phyloP scores from a whole-genome alignment of 2,797 vertebrate genomes.

The Pteropus rufus region DNA sequence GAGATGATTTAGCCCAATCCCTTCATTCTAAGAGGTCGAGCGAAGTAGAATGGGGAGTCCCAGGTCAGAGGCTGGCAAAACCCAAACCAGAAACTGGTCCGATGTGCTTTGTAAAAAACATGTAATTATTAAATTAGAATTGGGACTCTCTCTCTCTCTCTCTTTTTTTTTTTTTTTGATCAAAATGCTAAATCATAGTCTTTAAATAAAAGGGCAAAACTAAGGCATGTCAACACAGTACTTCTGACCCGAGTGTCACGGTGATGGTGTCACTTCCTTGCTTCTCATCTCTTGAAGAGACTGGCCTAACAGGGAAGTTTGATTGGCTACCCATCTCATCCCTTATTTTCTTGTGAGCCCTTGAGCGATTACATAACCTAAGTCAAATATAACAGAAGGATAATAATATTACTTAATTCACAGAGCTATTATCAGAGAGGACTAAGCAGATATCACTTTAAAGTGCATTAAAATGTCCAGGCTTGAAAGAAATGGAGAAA shows the following conservation, averaged over 20 bases:
- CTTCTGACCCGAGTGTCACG: neutral
- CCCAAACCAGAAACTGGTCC: neutral
- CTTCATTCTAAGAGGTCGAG: neutral
- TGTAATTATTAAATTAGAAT: neutral
- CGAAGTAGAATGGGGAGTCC: neutral
- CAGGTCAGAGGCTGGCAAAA: neutral
- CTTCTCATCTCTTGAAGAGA: neutral
- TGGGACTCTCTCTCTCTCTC: neutral
- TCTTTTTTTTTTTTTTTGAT: neutral
- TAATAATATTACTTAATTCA: neutral
- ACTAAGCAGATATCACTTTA: neutral
- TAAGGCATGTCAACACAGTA: neutral
- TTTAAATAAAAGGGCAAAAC: neutral
- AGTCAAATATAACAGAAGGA: neutral
- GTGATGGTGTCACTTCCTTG: neutral
- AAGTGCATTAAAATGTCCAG: conserved; percentile 1
- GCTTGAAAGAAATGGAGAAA: conserved; percentile 10
- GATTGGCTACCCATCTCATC: neutral
- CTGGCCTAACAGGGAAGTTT: neutral
- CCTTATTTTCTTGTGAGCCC: neutral
- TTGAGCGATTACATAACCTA: neutral
- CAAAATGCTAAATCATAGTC: neutral
- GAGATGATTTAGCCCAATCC: neutral
- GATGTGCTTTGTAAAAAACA: neutral
- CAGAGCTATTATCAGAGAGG: neutral